Percentiles rank a stretch among this genome's conserved stretches.
Conservation (phyloP, 2,113 vertebrate species). For the Prunella fulvescens region DNA sequence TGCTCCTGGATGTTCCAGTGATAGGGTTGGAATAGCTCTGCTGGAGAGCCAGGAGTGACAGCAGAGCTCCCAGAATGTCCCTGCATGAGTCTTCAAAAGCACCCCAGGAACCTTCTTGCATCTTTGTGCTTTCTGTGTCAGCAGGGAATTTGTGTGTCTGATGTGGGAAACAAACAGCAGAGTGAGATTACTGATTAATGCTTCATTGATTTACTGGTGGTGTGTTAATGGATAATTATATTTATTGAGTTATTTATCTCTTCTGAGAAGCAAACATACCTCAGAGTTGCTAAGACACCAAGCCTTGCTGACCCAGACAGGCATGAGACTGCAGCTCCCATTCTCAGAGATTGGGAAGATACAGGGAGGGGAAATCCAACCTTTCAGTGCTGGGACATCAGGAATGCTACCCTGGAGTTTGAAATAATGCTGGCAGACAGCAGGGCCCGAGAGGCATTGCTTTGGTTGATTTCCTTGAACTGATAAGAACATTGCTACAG, state of each 20-base stretch:
- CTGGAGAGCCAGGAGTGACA: background rate
- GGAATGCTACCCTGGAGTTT: background rate
- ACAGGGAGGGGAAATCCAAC: background rate
- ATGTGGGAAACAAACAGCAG: background rate
- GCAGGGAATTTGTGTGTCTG: background rate
- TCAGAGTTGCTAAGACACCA: background rate
- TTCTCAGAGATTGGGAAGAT: background rate
- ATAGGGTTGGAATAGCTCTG: background rate
- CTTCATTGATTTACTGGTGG: background rate
- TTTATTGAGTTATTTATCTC: background rate
- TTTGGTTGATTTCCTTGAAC: constrained; percentile 57
- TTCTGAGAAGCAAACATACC: background rate
- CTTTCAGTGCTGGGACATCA: background rate
- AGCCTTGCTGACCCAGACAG: background rate
- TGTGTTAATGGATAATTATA: background rate
- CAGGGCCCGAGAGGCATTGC: background rate
- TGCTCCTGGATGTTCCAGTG: background rate
- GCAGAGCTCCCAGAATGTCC: background rate
- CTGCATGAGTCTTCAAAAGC: background rate
- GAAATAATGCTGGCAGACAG: background rate
- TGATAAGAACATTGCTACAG: background rate
- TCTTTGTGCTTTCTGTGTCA: background rate
- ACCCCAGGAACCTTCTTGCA: background rate
- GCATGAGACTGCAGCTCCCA: background rate
- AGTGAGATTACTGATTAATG: background rate